Base-by-base conservation (phyloP, 2,797 vertebrate species). In the Leptoclinus maculatus region DNA sequence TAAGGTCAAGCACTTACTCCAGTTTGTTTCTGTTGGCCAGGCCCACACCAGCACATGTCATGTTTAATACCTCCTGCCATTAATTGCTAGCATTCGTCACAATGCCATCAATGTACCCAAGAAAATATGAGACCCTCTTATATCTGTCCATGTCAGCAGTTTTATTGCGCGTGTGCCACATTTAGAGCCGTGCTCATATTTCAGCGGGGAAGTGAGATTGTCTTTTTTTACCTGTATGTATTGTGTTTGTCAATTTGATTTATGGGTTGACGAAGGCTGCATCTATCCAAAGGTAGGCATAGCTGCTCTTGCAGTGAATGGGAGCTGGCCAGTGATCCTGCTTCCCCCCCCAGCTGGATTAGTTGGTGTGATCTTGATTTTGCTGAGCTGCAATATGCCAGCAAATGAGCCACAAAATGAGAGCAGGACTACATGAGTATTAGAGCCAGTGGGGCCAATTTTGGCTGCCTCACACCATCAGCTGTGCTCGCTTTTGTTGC, bases 351-450 rank as follows among this genome's bases (percentile, higher is more conserved):
- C 75, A 21, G 51, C 79, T 75, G 83, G 69, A 82, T 84, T 78
- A 82, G 67, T 43, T 59, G 62, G 60, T 71, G 68, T 65, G 75
- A 82, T 80, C 76, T 79, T 51, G 77, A 82, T 86, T 91, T 74
- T 80, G 87, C 88, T 78, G 67, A 56, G 69, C 75, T 82, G 91
- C 86, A 88, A 81, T 86, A 87, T 81, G 56, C 74, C 66, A 73
- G 81, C 79, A 87, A 93, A 93, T 92, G 91, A 93, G 90, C 69
- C 88, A 82, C 82, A 90, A 82, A 91, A 89, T 86, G 83, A 69
- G 73, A 90, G 81, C 83, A 70, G 77, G 53, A 59, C 69, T 65
- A 60, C 77, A 79, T 11, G 76, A 82, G 78, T 66, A 53, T 83
- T 32, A 13, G 84, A 71, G 67, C 76, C 74, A 65, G 65, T 59